Conservation (phyloP, 2,888 invertebrate species). For the Limenitis camilla region DNA sequence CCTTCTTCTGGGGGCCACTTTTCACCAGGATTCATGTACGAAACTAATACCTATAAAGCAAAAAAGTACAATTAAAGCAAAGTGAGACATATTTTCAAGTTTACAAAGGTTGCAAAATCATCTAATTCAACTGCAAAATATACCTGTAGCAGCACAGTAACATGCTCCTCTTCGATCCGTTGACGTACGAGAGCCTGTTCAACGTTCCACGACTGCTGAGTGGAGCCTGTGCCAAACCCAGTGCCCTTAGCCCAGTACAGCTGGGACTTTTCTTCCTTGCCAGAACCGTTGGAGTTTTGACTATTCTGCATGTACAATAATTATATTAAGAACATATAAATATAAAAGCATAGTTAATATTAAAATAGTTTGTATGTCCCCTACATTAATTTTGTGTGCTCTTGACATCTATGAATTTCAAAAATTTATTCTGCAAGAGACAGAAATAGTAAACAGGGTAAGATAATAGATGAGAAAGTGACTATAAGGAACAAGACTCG, state of each 20-base stretch:
- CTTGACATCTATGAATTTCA: too few relatives aligned
- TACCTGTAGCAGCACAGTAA: slow-evolving; percentile 85
- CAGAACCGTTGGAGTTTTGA: slow-evolving; percentile 64
- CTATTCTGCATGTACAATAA: slow-evolving; percentile 40
- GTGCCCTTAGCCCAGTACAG: slow-evolving; percentile 97
- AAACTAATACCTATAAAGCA: slow-evolving; percentile 81
- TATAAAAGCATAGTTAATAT: not conserved
- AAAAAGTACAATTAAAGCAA: not conserved
- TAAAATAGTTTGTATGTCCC: too few relatives aligned
- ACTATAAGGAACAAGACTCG: not conserved
- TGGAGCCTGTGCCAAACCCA: slow-evolving; percentile 96
- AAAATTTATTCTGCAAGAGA: not conserved
- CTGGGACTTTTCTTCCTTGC: slow-evolving; percentile 80
- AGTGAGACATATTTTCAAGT: too few relatives aligned
- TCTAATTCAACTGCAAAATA: not conserved
- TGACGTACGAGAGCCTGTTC: slow-evolving; percentile 94
- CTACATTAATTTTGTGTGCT: too few relatives aligned
- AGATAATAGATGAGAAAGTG: too few relatives aligned
- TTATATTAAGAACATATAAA: not conserved
- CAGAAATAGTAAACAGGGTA: not conserved
- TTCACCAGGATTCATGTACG: slow-evolving; percentile 88
- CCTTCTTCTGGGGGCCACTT: slow-evolving; percentile 67
- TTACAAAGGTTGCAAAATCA: not conserved
- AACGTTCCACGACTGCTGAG: slow-evolving; percentile 96
- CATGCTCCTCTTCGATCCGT: slow-evolving; percentile 94